Evolutionary conservation across 2,113 vertebrate species (phyloP).

Genomic region (Eleginops maclovinus): DNA sequence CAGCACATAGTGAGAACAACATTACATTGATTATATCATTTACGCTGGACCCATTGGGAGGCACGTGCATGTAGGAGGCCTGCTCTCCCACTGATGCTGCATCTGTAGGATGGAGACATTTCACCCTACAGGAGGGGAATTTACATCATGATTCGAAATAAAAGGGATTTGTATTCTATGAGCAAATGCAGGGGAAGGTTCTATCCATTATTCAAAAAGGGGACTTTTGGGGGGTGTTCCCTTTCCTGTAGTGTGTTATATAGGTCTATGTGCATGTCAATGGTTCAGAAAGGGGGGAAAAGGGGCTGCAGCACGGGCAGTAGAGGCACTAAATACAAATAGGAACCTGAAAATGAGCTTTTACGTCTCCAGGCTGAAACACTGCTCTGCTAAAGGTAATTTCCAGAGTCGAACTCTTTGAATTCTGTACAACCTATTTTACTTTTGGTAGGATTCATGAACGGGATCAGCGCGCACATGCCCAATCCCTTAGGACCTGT

Average conservation of each 20-base stretch:
- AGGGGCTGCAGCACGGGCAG: too few relatives aligned
- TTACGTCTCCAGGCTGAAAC: too few relatives aligned
- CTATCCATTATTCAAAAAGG: not conserved
- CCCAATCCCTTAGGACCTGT: constrained; percentile 2
- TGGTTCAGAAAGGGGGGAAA: too few relatives aligned
- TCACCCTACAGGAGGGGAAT: constrained; percentile 1
- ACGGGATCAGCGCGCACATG: constrained; percentile 16
- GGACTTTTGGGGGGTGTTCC: too few relatives aligned
- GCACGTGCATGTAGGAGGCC: constrained; percentile 29
- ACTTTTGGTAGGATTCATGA: constrained; percentile 10
- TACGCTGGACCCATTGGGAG: constrained; percentile 32
- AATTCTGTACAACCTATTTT: constrained; percentile 13
- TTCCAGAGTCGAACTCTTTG: too few relatives aligned
- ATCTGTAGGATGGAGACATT: not conserved
- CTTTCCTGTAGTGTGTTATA: too few relatives aligned
- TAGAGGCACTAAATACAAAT: too few relatives aligned
- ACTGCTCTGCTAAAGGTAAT: too few relatives aligned
- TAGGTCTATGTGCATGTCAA: too few relatives aligned
- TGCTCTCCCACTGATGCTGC: constrained; percentile 25
- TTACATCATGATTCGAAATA: constrained; percentile 12
- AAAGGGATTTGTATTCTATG: not conserved
- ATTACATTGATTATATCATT: constrained; percentile 60
- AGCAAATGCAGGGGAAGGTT: not conserved
- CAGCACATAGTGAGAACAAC: constrained; percentile 22
- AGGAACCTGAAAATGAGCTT: too few relatives aligned